Evolutionary conservation across 2,888 invertebrate genomes (phyloP).

Genomic region (Pyrrhia umbra): DNA sequence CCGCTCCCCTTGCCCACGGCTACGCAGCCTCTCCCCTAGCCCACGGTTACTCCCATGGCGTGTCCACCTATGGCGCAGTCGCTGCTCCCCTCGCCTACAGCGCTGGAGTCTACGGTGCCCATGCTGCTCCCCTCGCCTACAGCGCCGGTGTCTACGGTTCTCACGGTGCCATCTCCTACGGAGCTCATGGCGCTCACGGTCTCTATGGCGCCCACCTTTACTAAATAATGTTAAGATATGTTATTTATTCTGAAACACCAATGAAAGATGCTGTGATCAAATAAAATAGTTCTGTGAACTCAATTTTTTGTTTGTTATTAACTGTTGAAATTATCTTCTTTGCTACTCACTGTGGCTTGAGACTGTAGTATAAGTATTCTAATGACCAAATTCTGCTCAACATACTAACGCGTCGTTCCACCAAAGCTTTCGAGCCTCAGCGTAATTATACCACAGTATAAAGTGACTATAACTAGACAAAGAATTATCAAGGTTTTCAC

Average conservation of each 20-base stretch:
- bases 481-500: constrained; percentile 15
- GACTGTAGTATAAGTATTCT: too few relatives aligned
- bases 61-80: constrained; percentile 53
- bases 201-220: constrained; percentile 63
- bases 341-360: too few relatives aligned
- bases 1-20: constrained; percentile 60
- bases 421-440: too few relatives aligned
- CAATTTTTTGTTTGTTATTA: background rate
- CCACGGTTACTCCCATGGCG: constrained; percentile 51
- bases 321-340: too few relatives aligned
- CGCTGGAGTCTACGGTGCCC: constrained; percentile 24
- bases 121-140: constrained; percentile 26
- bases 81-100: constrained; percentile 52
- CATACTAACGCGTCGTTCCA: background rate
- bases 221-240: constrained; percentile 59
- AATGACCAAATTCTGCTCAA: background rate
- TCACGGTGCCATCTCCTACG: constrained; percentile 52
- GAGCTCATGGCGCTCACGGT: constrained; percentile 49
- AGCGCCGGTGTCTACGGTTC: constrained; percentile 25
- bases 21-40: constrained; percentile 65
- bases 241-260: constrained; percentile 65
- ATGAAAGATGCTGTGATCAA: constrained; percentile 71
- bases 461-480: background rate
- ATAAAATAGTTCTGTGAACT: constrained; percentile 56
- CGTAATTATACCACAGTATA: background rate